A percentile compares a stretch with the other conserved stretches of the same genome.
Evolutionary conservation across 2,113 vertebrate species (phyloP).

Genomic region (Epinephelus cyanopodus): DNA sequence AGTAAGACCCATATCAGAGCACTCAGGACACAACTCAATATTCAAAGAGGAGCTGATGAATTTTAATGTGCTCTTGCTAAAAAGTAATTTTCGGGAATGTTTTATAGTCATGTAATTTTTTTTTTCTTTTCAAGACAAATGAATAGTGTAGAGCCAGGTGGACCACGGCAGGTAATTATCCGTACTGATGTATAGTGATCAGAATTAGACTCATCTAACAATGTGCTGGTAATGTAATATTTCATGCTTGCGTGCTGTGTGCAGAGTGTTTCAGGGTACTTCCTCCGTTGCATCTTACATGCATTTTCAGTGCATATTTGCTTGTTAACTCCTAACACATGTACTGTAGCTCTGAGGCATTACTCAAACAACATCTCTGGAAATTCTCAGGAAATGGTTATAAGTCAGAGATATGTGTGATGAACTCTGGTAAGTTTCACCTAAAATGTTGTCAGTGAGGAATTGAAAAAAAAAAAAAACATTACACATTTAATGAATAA

Average conservation of each 20-base stretch:
- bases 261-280: conserved; percentile 21
- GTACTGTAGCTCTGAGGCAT: conserved; percentile 85
- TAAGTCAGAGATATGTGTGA: conserved; percentile 88
- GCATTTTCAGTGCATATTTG: conserved; percentile 85
- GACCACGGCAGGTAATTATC: conserved; percentile 48
- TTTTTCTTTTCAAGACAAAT: conserved; percentile 38
- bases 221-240: conserved; percentile 37
- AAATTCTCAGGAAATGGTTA: conserved; percentile 84
- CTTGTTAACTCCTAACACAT: conserved; percentile 90
- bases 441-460: conserved; percentile 85
- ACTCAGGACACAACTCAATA: conserved; percentile 64
- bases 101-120: conserved; percentile 78
- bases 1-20: conserved; percentile 58
- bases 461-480: conserved; percentile 76
- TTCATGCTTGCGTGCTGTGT: conserved; percentile 48
- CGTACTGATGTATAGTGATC: conserved; percentile 40
- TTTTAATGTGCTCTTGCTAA: conserved; percentile 45
- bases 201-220: conserved; percentile 32
- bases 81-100: conserved; percentile 54
- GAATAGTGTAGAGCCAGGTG: conserved; percentile 68
- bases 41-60: conserved; percentile 58
- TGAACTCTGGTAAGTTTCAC: conserved; percentile 88
- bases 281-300: conserved; percentile 55
- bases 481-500: conserved; percentile 92
- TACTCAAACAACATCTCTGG: conserved; percentile 83